Conservation (phyloP, 2,888 invertebrate species). For the Allacma fusca region DNA sequence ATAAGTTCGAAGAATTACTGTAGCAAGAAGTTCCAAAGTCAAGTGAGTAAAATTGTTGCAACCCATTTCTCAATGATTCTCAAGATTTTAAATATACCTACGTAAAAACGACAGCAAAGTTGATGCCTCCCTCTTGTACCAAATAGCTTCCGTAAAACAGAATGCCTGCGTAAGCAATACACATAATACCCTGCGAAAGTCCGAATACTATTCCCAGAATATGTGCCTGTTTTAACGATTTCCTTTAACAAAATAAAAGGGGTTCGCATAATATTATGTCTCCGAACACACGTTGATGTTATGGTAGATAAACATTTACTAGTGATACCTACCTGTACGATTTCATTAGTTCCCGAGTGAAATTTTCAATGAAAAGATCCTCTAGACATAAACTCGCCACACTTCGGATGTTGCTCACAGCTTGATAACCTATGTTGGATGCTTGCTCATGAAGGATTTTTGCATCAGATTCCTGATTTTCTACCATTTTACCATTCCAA, state of each 20-base stretch:
- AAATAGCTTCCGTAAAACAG: conserved; percentile 64
- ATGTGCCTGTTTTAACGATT: conserved; percentile 50
- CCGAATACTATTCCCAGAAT: conserved; percentile 63
- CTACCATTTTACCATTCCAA: conserved; percentile 14
- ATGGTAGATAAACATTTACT: neutral
- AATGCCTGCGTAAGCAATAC: conserved; percentile 63
- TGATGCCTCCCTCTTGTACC: conserved; percentile 59
- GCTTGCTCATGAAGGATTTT: neutral
- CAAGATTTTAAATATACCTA: conserved; percentile 52
- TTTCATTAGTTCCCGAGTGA: neutral
- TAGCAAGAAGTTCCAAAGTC: neutral
- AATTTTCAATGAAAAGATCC: neutral
- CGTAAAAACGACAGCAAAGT: conserved; percentile 62
- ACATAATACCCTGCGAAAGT: conserved; percentile 63
- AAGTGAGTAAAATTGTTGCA: neutral
- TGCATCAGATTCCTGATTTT: neutral
- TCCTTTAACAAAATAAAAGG: neutral
- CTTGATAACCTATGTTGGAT: conserved; percentile 1
- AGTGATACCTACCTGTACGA: neutral
- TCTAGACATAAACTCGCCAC: conserved; percentile 5
- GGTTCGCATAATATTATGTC: too few species aligned
- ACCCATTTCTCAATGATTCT: too few species aligned
- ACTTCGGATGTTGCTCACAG: conserved; percentile 22
- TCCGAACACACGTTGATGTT: too few species aligned
- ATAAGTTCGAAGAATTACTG: too few species aligned